Evolutionary conservation across 2,888 invertebrate genomes (phyloP), one percentile per base, ranked within the genome.

Genomic region (Pelosia muscerda): DNA sequence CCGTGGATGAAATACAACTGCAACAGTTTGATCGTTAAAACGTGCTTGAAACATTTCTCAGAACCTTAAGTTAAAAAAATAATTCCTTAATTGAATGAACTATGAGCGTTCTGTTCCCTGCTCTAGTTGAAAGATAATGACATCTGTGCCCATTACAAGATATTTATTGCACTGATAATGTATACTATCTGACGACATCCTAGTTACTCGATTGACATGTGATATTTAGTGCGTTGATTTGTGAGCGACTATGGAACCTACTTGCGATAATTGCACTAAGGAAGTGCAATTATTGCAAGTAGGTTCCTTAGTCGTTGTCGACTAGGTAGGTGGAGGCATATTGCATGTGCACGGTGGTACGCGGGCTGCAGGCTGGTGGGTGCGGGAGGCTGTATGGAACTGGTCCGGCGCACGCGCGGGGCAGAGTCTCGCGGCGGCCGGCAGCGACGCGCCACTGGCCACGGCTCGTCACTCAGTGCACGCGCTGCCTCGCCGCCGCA

Each of bases 361-460:
- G 78, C 69, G 69, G 73, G 54, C 55, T 71, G 82, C 71, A 77
- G 81, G 78, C 74, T 76, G 79, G 81, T 76, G 76, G 77, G 81
- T 84, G 87, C 88, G 89, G 89, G 90, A 88, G 90, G 90, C 88
- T 89, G 88, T 75, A 79, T 73, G 87, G 91, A 92, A 92, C 92
- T 87, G 93, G 93, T 92, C 92, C 88, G 89, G 87, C 92, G 92
- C 93, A 92, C 88, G 92, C 90, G 90, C 90, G 90, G 90, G 89
- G 89, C 89, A 88, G 87, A 88, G 88, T 85, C 83, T 81, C 79
- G 86, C 84, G 84, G 84, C 85, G 84, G 87, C 84, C 86, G 85
- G 83, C 86, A 78, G 84, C 81, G 81, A 84, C 85, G 87, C 88
- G 87, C 87, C 86, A 86, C 85, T 84, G 81, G 84, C 84, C 82